phyloP scores from a whole-genome alignment of 2,888 invertebrate species.

The Mythimna pallens region DNA sequence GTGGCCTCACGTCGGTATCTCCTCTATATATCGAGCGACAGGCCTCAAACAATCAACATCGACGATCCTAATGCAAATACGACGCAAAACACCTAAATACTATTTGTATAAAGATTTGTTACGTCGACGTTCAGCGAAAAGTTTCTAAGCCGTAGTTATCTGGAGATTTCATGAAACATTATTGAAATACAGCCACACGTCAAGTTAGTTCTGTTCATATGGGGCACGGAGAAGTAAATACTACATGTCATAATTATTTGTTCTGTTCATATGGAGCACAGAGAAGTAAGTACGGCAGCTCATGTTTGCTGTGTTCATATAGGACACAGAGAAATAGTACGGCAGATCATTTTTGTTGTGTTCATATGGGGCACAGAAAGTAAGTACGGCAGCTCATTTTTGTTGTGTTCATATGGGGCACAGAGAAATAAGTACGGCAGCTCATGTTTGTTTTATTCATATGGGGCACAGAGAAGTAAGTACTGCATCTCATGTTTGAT shows the following conservation, averaged over 20 bases:
- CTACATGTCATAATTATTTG: no score
- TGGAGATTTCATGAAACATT: constrained; percentile 15
- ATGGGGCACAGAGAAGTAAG: no score
- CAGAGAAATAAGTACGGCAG: neutral
- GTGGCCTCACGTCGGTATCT: constrained; percentile 64
- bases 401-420: neutral
- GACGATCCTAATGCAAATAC: constrained; percentile 85
- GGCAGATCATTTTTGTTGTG: no score
- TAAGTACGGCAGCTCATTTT: neutral
- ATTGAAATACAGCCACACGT: neutral
- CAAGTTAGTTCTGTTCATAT: neutral
- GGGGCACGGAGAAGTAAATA: neutral
- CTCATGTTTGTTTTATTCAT: no score
- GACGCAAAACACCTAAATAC: constrained; percentile 83
- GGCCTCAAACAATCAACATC: constrained; percentile 79
- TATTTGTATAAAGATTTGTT: constrained; percentile 83
- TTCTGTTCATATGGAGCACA: no score
- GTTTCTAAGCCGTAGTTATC: constrained; percentile 60
- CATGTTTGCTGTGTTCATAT: no score
- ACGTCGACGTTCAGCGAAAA: constrained; percentile 65
- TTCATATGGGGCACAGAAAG: no score
- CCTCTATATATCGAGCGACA: constrained; percentile 80
- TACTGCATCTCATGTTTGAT: no score
- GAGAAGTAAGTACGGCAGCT: no score
- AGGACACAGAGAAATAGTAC: no score